Evolutionary conservation across 2,797 vertebrate species (phyloP).

Genomic region (Periparus ater): DNA sequence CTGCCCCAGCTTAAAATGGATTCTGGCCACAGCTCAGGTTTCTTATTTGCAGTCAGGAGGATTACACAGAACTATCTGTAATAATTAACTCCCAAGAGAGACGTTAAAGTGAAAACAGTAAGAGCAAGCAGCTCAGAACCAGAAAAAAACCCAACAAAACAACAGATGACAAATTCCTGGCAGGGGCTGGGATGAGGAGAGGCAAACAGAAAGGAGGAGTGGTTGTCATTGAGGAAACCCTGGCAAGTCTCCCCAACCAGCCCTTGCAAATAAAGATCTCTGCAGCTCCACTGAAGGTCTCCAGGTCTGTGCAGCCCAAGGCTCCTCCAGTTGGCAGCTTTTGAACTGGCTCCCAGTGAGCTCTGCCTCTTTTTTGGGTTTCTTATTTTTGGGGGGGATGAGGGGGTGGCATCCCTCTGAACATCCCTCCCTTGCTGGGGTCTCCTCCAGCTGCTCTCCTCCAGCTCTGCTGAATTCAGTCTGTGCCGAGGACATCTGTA

Average conservation of each 20-base stretch:
- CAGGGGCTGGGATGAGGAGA: background rate
- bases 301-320: background rate
- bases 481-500: background rate
- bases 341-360: background rate
- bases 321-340: background rate
- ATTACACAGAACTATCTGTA: background rate
- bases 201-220: background rate
- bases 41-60: background rate
- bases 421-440: background rate
- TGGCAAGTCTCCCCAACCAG: background rate
- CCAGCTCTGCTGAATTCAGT: background rate
- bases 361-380: background rate
- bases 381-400: background rate
- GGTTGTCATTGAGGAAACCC: background rate
- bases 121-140: background rate
- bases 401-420: background rate
- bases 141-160: background rate
- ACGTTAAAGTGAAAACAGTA: background rate
- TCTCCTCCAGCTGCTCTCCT: background rate
- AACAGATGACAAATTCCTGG: background rate
- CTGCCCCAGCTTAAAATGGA: background rate
- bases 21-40: background rate
- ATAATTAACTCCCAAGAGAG: slow-evolving; percentile 20
- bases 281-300: background rate
- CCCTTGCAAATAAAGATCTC: background rate